Evolutionary conservation across 2,797 vertebrate genomes (phyloP), one percentile per base, ranked within the genome.

Genomic region (Capromys pilorides): DNA sequence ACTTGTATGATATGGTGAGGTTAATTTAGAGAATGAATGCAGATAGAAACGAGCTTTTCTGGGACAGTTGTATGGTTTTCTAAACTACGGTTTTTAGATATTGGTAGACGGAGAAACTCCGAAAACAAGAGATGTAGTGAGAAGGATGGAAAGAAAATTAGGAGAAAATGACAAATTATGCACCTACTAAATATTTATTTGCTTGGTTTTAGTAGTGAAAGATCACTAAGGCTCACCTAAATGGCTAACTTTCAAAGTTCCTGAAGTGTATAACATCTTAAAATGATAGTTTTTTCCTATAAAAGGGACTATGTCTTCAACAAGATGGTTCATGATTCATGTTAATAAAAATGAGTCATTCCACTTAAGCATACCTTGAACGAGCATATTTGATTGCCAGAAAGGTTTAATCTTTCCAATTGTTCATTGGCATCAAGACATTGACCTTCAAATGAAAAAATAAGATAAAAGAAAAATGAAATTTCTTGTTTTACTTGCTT

Each of bases 361-460:
- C 92, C 49, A 78, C 18, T 93, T 95, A 85, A 79, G 98, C 96
- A 88, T 97, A 99, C 99, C 99, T 99, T 99, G 97, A 99, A 99
- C 87, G 98, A 99, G 96, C 94, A 98, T 97, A 99, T 98, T 97
- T 98, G 98, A 97, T 99, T 99, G 33, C 99, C 99, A 26, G 99
- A 99, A 49, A 99, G 98, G 98, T 99, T 99, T 95, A 99, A 97
- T 98, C 95, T 98, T 97, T 99, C 98, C 95, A 99, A 97, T 96
- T 96, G 98, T 94, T 97, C 95, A 97, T 99, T 99, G 85, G 95
- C 96, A 97, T 99, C 98, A 97, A 99, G 98, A 97, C 98, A 97
- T 77, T 39, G 92, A 91, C 98, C 98, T 98, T 97, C 26, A 97
- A 97, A 89, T 87, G 10, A 73, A 95, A 91, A 96, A 96, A 91